Evolutionary conservation across 2,888 invertebrate species (phyloP).

Genomic region (Ethmia dodecea): DNA sequence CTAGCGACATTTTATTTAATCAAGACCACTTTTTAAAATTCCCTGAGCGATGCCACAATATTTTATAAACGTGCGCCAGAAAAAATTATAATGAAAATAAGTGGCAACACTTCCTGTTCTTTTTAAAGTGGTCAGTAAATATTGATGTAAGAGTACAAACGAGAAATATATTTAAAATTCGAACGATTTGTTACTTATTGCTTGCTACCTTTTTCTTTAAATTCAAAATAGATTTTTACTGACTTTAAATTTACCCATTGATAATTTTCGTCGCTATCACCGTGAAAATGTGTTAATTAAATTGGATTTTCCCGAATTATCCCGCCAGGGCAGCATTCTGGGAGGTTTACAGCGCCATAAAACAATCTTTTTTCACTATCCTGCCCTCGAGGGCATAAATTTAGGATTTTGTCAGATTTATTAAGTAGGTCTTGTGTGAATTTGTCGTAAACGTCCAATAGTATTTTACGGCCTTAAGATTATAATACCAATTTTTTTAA

Average conservation of each 20-base stretch:
- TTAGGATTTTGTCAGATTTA: conserved; percentile 68
- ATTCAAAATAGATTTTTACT: background rate
- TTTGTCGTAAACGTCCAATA: conserved; percentile 70
- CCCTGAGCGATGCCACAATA: conserved; percentile 49
- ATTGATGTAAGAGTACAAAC: too few species aligned
- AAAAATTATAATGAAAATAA: conserved; percentile 32
- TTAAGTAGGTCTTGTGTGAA: conserved; percentile 69
- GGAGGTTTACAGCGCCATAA: conserved; percentile 53
- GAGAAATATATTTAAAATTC: too few species aligned
- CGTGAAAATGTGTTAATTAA: conserved; percentile 57
- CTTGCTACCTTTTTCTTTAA: too few species aligned
- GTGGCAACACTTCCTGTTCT: conserved; percentile 35
- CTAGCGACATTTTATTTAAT: conserved; percentile 71
- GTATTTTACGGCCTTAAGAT: conserved; percentile 61
- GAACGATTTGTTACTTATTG: too few species aligned
- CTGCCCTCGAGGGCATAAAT: conserved; percentile 58
- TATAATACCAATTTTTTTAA: conserved; percentile 46
- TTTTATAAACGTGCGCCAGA: conserved; percentile 39
- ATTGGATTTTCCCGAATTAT: conserved; percentile 54
- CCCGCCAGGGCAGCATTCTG: conserved; percentile 43
- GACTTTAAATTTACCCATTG: too few species aligned
- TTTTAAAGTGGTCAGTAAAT: too few species aligned
- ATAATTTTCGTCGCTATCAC: conserved; percentile 19
- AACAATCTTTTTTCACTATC: conserved; percentile 43
- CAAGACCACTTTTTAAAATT: conserved; percentile 72